Base-by-base conservation (phyloP, 2,888 invertebrate genomes). In the Eulithis prunata region DNA sequence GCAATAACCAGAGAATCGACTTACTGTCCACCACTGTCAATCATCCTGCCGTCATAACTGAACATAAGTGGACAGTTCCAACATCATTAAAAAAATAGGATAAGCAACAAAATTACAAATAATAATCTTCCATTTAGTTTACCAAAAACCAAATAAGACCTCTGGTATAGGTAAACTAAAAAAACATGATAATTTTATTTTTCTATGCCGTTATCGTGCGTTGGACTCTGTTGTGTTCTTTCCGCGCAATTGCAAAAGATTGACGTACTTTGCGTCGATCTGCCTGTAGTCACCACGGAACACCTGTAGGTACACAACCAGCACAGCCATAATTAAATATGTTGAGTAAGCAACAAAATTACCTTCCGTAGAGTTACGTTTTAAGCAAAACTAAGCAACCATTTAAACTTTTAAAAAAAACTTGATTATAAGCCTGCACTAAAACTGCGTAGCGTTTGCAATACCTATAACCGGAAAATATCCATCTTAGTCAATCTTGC, bases 41-140 rank as follows among this genome's bases (percentile, higher is more conserved):
- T 32, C 36, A 13, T 1, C 12, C n/a, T 13, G 46, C 13, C 4
- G 46, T 46, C 7, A 41, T 2, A 13, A 47, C 47, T 47, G 14
- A 49, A 12, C n/a, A 38, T 14, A 21, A 21, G 8, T 21, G 46
- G 49, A n/a, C 36, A 32, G 13, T 12, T 12, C 21, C 21, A 49
- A 14, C 14, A 61, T 38, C 10, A 7, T 38, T 14, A 53, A 14
- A 36, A n/a, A 57, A 38, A 46, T 46, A n/a, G 13, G 38, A 53
- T 36, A 38, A 53, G 12, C 57, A 63, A 57, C 63, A 63, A 55
- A 55, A 62, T 55, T 56, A 53, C 56, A 51, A 55, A 32, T 43
- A 56, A 21, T 41, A 51, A 41, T 51, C 43, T 56, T 56, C 56
- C 55, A 11, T 41, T 41, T 41, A 41, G 8, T 41, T 41, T 41